Conservation (phyloP, 2,888 invertebrate genomes). For the Dasypogon diadema region DNA sequence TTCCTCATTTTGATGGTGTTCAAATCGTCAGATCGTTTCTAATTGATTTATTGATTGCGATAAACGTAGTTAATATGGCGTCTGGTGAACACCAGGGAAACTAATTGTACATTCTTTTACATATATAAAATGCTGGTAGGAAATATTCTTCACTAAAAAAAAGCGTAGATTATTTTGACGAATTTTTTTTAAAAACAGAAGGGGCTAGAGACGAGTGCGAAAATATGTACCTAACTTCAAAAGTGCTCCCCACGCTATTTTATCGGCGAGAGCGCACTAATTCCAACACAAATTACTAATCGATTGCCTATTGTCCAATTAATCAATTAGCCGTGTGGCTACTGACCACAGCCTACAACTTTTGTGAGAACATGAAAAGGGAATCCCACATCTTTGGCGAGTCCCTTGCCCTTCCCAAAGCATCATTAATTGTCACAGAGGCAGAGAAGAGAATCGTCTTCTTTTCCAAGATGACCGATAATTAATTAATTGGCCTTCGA, state of each 20-base stretch:
- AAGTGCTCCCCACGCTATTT: not conserved
- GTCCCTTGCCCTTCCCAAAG: not conserved
- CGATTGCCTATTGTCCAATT: slow-evolving; percentile 17
- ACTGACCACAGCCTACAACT: not conserved
- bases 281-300: slow-evolving; percentile 23
- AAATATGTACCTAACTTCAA: too few relatives aligned
- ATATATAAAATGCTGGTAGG: not conserved
- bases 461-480: not conserved
- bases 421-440: slow-evolving; percentile 4
- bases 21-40: too few relatives aligned
- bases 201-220: not conserved
- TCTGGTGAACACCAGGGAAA: not conserved
- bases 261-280: slow-evolving; percentile 5
- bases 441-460: not conserved
- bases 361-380: not conserved
- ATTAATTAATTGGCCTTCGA: slow-evolving; percentile 52
- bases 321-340: slow-evolving; percentile 22
- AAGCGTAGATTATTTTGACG: too few relatives aligned
- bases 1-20: too few relatives aligned
- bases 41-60: slow-evolving; percentile 42
- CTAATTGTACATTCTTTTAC: slow-evolving; percentile 1
- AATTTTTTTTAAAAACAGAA: not conserved
- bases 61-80: not conserved
- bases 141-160: too few relatives aligned
- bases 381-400: not conserved